These are phyloP conservation scores for Ophraella communa DNA, from an alignment of 2,888 invertebrate genomes.

Conservation along the genomic window DNA sequence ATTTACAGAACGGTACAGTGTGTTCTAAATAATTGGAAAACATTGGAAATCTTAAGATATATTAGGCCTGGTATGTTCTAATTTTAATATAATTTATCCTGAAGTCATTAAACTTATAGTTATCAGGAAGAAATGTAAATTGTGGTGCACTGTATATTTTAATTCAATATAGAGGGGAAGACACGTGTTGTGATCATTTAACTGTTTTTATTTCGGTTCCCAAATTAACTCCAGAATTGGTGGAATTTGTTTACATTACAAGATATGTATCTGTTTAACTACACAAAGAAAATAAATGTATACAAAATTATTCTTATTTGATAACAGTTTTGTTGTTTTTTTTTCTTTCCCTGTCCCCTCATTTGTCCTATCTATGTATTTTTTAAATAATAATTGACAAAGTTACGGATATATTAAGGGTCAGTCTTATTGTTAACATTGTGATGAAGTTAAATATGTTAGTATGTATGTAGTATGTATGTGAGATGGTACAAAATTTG, in stretches of 20 bases:
- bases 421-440: no score
- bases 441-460: neutral
- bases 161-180: no score
- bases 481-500: no score
- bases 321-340: neutral
- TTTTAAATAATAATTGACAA: neutral
- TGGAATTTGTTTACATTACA: neutral
- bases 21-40: neutral
- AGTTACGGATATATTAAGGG: neutral
- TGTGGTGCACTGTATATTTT: no score
- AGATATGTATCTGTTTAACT: neutral
- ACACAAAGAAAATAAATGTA: neutral
- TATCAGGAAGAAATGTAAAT: no score
- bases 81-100: no score
- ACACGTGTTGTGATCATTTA: neutral
- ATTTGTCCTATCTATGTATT: neutral
- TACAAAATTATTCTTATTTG: neutral
- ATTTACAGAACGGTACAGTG: conserved; percentile 9
- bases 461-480: no score
- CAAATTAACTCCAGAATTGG: neutral
- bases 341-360: neutral
- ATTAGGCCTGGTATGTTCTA: no score
- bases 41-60: no score
- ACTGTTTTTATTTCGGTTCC: neutral
- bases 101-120: no score